phyloP scores from a whole-genome alignment of 1,140 invertebrate species.

The Dufourea novaeangliae region DNA sequence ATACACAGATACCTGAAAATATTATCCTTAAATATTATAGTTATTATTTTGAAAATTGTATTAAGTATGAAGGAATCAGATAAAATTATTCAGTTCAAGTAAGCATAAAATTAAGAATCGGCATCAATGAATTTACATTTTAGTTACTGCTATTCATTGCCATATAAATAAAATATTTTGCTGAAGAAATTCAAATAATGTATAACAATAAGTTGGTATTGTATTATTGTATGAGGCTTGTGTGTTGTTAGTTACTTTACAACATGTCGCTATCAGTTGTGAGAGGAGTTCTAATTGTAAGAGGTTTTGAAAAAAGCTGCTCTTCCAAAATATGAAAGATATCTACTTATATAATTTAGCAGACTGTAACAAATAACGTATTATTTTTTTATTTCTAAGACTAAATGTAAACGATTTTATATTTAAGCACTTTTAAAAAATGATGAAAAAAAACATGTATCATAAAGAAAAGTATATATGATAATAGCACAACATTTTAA shows the following conservation, averaged over 20 bases:
- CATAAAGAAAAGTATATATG: conserved; percentile 8
- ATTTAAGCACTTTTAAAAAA: conserved; percentile 28
- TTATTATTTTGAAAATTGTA: conserved; percentile 20
- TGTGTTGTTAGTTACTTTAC: conserved; percentile 8
- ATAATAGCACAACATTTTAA: conserved; percentile 13
- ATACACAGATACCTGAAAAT: conserved; percentile 26
- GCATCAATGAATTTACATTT: conserved; percentile 47
- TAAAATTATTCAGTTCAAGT: conserved; percentile 29
- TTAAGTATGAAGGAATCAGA: conserved; percentile 22
- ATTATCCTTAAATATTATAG: conserved; percentile 17
- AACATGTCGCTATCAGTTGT: conserved; percentile 32
- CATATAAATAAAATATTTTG: conserved; percentile 27
- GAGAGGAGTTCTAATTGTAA: conserved; percentile 11
- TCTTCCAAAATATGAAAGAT: conserved; percentile 40
- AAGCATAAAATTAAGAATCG: conserved; percentile 58
- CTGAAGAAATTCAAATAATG: conserved; percentile 7
- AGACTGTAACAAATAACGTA: conserved; percentile 18
- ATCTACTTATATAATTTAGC: conserved; percentile 53
- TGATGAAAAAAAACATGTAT: conserved; percentile 41
- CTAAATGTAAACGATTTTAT: conserved; percentile 36
- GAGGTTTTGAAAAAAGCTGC: conserved; percentile 23
- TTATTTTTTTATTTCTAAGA: conserved; percentile 52
- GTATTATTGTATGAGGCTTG: conserved; percentile 20
- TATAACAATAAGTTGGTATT: conserved; percentile 14
- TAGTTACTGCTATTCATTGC: conserved; percentile 37